These are phyloP conservation scores for Pollenia amentaria DNA, from an alignment of 2,888 invertebrate species.

Conservation along the genomic window DNA sequence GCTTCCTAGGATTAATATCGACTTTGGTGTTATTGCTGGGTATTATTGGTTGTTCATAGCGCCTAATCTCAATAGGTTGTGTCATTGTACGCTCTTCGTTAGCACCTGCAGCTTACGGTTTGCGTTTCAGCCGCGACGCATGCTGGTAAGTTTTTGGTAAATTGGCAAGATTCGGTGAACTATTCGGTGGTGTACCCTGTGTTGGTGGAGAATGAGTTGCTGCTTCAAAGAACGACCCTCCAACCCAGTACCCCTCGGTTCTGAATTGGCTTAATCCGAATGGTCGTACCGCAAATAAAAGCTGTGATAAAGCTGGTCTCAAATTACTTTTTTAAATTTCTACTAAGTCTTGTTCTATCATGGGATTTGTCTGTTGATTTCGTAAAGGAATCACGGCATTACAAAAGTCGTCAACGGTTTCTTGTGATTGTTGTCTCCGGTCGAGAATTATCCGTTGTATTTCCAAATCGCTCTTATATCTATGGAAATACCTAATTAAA, in stretches of 20 bases:
- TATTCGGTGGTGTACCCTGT: too few species aligned
- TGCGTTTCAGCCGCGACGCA: not conserved
- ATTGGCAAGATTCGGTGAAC: too few species aligned
- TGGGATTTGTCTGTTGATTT: conserved; percentile 11
- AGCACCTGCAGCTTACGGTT: not conserved
- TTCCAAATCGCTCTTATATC: conserved; percentile 1
- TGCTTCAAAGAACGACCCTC: conserved; percentile 21
- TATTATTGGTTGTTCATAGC: not conserved
- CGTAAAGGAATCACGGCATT: conserved; percentile 3
- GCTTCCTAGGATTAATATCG: not conserved
- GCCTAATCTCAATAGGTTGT: not conserved
- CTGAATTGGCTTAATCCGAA: conserved; percentile 6
- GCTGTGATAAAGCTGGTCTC: not conserved
- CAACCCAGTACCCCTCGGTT: conserved; percentile 32
- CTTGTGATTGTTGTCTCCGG: not conserved
- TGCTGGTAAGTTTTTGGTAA: not conserved
- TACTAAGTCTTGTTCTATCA: conserved; percentile 12
- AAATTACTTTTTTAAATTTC: conserved; percentile 23
- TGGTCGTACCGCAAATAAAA: not conserved
- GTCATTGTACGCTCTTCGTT: not conserved
- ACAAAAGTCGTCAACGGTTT: not conserved
- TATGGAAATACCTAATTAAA: not conserved
- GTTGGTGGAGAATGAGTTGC: not conserved
- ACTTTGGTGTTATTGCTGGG: not conserved
- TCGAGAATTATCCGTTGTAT: conserved; percentile 11